Base-by-base conservation (phyloP, 2,113 vertebrate genomes). In the Tenrec ecaudatus region DNA sequence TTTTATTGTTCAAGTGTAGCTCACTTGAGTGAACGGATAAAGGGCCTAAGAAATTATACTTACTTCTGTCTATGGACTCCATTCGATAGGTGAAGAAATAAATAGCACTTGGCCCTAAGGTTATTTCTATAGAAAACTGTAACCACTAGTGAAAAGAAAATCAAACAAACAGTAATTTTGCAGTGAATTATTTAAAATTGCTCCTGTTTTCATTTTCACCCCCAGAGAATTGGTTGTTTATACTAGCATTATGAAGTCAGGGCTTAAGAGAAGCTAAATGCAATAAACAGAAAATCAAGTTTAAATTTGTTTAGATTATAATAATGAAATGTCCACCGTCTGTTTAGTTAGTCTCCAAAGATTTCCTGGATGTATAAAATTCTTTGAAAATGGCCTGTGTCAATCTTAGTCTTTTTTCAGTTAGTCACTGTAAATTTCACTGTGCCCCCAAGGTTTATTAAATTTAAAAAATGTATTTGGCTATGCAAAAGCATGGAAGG, bases 401-500 rank as follows among this genome's bases (percentile, higher is more conserved):
- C 96, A 97, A 97, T 85, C 22, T 82, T 83, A 97, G 97, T 76
- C 43, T n/a, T 97, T 98, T 66, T 96, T 89, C 81, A 95, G 73
- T 97, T 96, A 94, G 88, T 93, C 95, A 79, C 4, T 96, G 73
- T 53, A 96, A 98, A 98, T 95, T 96, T 97, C 95, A 96, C 36
- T 77, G 19, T 86, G 87, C 93, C 92, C 94, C 97, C 75, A 94
- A 95, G 95, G 79, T 10, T 94, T 96, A 95, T 82, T 93, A 91
- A 92, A 90, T 82, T 96, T 80, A 81, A 95, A 82, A 95, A 93
- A 96, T 79, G 36, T 82, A 83, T 95, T 96, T 96, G 57, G 43
- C 47, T 94, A 71, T 53, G 43, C 88, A 85, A 95, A 94, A 88
- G 58, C 43, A 80, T 20, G 91, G 81, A 92, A 94, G 22, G 25